A percentile compares a stretch with the other conserved stretches of the same genome.
phyloP scores from a whole-genome alignment of 2,113 vertebrate species.

The Callopanchax toddi region DNA sequence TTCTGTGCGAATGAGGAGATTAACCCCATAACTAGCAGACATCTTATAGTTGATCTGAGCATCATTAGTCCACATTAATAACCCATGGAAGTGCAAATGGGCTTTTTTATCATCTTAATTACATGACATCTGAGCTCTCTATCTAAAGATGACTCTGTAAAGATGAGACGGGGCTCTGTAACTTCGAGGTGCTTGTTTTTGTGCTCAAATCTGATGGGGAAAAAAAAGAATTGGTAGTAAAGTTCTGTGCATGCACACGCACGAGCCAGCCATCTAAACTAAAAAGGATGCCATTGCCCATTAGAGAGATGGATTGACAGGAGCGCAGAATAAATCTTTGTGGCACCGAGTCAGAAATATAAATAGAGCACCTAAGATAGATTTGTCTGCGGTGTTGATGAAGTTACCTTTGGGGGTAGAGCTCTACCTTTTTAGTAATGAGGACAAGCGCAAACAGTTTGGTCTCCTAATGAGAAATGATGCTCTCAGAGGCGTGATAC shows the following conservation, averaged over 20 bases:
- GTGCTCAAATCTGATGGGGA: conserved; percentile 39
- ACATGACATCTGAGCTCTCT: conserved; percentile 77
- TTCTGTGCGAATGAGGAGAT: conserved; percentile 74
- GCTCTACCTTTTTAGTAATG: conserved; percentile 81
- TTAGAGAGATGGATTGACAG: conserved; percentile 83
- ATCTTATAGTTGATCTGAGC: conserved; percentile 77
- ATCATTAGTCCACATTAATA: conserved; percentile 83
- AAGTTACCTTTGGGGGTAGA: conserved; percentile 76
- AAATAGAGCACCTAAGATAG: conserved; percentile 81
- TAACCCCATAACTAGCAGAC: conserved; percentile 78
- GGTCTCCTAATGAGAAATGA: conserved; percentile 77
- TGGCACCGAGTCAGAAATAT: conserved; percentile 80
- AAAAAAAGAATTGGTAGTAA: conserved; percentile 23
- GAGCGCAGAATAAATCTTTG: conserved; percentile 79
- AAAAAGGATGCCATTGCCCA: conserved; percentile 78
- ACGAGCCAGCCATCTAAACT: conserved; percentile 54
- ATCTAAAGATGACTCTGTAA: conserved; percentile 68
- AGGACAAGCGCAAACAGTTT: conserved; percentile 78
- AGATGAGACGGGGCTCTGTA: conserved; percentile 55
- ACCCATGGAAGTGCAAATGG: conserved; percentile 78
- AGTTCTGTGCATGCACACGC: conserved; percentile 10
- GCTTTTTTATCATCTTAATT: conserved; percentile 79
- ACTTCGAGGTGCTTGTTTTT: conserved; percentile 67
- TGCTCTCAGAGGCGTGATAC: conserved; percentile 65
- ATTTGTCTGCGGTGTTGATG: conserved; percentile 80